Percentiles rank a stretch among this genome's conserved stretches.
phyloP scores from a whole-genome alignment of 2,797 vertebrate genomes.

The Parotocinclus haroldoi region DNA sequence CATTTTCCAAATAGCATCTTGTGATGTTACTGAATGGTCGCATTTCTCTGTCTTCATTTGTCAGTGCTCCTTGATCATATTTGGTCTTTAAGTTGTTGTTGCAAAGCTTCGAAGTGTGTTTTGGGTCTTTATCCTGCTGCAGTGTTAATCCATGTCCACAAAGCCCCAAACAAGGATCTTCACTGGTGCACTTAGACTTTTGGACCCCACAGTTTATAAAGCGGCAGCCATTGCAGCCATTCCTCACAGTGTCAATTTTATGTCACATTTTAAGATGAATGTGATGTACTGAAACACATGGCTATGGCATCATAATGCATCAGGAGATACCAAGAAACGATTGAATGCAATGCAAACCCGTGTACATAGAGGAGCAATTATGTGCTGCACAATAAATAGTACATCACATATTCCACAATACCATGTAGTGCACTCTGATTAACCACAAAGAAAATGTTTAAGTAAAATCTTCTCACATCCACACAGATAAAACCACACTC shows the following conservation, averaged over 20 bases:
- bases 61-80: too few species aligned
- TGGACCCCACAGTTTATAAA: not conserved
- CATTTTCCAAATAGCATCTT: too few species aligned
- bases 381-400: conserved; percentile 35
- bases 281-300: conserved; percentile 40
- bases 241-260: too few species aligned
- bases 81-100: too few species aligned
- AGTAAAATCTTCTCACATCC: conserved; percentile 38
- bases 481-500: conserved; percentile 34
- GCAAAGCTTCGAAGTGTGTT: too few species aligned
- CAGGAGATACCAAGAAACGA: conserved; percentile 19
- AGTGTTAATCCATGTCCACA: too few species aligned
- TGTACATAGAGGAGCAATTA: conserved; percentile 34
- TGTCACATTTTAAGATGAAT: conserved; percentile 34
- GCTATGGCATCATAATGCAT: conserved; percentile 24
- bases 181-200: too few species aligned
- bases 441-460: conserved; percentile 40
- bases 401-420: conserved; percentile 33
- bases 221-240: conserved; percentile 22
- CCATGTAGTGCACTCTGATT: conserved; percentile 34
- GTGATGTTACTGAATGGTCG: too few species aligned
- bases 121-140: too few species aligned
- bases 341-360: conserved; percentile 49
- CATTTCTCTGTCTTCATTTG: too few species aligned
- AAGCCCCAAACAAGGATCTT: too few species aligned